Evolutionary conservation across 2,888 invertebrate genomes (phyloP).

Genomic region (Schizaphis graminum): DNA sequence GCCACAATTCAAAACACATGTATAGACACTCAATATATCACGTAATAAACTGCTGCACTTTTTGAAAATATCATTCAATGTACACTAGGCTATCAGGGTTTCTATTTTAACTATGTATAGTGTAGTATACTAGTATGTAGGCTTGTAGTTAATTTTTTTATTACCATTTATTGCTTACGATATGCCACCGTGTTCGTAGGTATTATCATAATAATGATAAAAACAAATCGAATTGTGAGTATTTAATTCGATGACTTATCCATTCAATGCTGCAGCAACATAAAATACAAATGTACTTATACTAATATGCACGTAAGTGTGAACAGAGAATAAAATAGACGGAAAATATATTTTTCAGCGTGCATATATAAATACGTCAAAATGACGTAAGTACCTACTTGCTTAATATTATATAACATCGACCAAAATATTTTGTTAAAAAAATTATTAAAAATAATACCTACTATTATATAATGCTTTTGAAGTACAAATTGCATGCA

Average conservation of each 20-base stretch:
- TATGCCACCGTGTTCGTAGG: not conserved
- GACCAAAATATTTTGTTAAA: not conserved
- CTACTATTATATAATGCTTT: not conserved
- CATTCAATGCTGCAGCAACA: not conserved
- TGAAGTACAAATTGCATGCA: not conserved
- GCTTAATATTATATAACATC: not conserved
- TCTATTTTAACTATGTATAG: not conserved
- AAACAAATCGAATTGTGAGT: no score
- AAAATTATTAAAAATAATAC: not conserved
- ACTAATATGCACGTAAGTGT: not conserved
- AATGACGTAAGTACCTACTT: not conserved
- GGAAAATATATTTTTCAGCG: no score
- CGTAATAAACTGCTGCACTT: not conserved
- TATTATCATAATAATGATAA: not conserved
- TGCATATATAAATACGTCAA: not conserved
- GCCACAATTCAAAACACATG: not conserved
- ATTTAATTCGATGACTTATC: not conserved
- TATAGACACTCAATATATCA: not conserved
- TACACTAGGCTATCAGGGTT: not conserved
- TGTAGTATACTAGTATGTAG: not conserved
- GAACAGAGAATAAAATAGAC: not conserved
- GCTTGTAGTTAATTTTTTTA: not conserved
- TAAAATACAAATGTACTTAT: not conserved
- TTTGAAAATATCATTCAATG: no score
- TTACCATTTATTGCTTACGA: not conserved